Percentiles rank a stretch among this genome's conserved stretches.
Conservation (phyloP, 2,888 invertebrate genomes). For the Oscheius myriophilus region DNA sequence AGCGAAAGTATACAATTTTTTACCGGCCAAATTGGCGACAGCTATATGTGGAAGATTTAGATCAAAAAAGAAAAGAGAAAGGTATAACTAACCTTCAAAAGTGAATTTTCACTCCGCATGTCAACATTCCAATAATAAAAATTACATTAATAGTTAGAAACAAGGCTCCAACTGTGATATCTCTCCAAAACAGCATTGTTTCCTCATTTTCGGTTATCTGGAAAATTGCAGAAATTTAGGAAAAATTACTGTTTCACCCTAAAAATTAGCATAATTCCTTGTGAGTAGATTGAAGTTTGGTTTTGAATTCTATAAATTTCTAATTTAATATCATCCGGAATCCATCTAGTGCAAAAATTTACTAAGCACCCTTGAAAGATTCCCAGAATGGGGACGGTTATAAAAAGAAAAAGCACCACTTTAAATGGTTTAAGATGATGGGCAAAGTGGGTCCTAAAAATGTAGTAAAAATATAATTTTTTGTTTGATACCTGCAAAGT, state of each 20-base stretch:
- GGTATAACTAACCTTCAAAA: neutral
- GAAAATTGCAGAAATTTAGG: neutral
- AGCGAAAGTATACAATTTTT: too few species aligned
- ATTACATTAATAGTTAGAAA: neutral
- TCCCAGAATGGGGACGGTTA: neutral
- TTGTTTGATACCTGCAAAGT: neutral
- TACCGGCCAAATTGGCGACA: too few species aligned
- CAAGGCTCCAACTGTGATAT: neutral
- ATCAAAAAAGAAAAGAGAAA: too few species aligned
- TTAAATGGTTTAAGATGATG: neutral
- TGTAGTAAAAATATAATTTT: neutral
- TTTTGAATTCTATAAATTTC: neutral
- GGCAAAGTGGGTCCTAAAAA: neutral
- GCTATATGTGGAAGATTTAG: too few species aligned
- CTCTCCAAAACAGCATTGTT: neutral
- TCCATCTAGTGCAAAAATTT: neutral
- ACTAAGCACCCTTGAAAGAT: neutral
- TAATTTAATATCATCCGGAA: neutral
- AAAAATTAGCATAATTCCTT: neutral
- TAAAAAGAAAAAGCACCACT: neutral
- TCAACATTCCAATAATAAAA: constrained; percentile 3
- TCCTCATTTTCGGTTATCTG: neutral
- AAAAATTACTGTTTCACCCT: neutral
- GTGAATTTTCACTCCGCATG: neutral
- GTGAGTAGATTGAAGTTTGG: neutral